Percentiles rank a stretch among this genome's conserved stretches.
These are phyloP conservation scores for Volucella inflata DNA, from an alignment of 2,888 invertebrate genomes.

Conservation along the genomic window DNA sequence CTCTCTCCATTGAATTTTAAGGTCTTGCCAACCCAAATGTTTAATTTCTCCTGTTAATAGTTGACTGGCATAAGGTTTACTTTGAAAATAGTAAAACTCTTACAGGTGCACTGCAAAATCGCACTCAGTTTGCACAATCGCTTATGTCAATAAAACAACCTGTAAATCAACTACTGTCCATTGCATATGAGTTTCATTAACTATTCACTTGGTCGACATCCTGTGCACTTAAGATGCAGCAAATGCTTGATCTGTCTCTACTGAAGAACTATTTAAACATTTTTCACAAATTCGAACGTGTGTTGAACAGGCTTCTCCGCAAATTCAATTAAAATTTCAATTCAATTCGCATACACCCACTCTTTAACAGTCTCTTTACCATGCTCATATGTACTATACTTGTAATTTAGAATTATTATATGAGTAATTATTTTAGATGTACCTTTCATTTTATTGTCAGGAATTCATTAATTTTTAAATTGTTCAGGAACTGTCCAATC, in stretches of 20 bases:
- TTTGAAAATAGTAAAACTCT: conserved; percentile 38
- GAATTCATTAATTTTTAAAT: no score
- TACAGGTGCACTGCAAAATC: conserved; percentile 63
- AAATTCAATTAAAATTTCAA: conserved; percentile 74
- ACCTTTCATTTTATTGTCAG: no score
- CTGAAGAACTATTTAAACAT: conserved; percentile 71
- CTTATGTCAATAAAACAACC: conserved; percentile 44
- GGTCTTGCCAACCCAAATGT: conserved; percentile 44
- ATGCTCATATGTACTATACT: conserved; percentile 6
- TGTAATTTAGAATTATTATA: background rate
- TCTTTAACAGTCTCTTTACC: conserved; percentile 27
- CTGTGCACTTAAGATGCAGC: conserved; percentile 38
- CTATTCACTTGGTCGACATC: conserved; percentile 61
- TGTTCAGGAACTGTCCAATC: no score
- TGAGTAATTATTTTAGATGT: no score
- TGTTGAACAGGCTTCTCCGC: conserved; percentile 70
- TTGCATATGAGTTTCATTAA: conserved; percentile 11
- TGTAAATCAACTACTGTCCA: conserved; percentile 36
- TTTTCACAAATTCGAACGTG: conserved; percentile 72
- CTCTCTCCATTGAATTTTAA: conserved; percentile 23
- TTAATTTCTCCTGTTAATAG: conserved; percentile 37
- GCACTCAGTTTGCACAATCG: conserved; percentile 37
- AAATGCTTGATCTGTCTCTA: conserved; percentile 49
- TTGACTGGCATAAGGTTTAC: conserved; percentile 38
- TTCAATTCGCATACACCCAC: conserved; percentile 75